A percentile compares a stretch with the other conserved stretches of the same genome.
These are phyloP conservation scores for Fopius arisanus DNA, from an alignment of 1,140 invertebrate genomes.

Conservation along the genomic window DNA sequence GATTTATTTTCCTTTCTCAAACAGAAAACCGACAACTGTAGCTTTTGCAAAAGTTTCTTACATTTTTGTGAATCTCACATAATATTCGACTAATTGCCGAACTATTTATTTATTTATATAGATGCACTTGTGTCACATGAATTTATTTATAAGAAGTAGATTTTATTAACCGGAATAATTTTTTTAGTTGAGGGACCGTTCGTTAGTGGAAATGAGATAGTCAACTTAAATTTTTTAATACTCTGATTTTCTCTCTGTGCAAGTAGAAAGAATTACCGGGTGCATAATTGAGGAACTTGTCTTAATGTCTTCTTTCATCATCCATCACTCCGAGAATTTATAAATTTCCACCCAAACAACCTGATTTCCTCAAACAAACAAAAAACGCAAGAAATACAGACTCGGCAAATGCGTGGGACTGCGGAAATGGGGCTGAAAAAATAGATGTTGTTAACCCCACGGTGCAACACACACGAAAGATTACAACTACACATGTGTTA, in stretches of 20 bases:
- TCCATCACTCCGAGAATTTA: too few relatives aligned
- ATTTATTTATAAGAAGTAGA: too few relatives aligned
- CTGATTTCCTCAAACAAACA: neutral
- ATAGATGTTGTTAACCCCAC: slow-evolving; percentile 10
- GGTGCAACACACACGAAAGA: neutral
- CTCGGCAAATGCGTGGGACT: neutral
- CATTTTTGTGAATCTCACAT: neutral
- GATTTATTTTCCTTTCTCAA: neutral
- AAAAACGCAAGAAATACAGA: neutral
- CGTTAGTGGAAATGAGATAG: too few relatives aligned
- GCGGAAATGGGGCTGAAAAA: slow-evolving; percentile 12
- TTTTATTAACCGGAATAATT: too few relatives aligned
- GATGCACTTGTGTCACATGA: too few relatives aligned
- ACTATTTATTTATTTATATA: too few relatives aligned
- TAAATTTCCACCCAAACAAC: neutral
- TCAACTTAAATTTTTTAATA: too few relatives aligned
- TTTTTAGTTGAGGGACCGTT: too few relatives aligned
- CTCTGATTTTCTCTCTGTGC: too few relatives aligned
- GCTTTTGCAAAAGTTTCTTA: neutral
- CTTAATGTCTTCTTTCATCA: too few relatives aligned
- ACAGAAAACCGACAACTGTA: neutral
- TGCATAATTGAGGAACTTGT: neutral
- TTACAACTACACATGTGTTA: neutral
- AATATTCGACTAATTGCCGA: neutral
- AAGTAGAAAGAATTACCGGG: too few relatives aligned